Percentiles rank a stretch among this genome's conserved stretches.
Conservation (phyloP, 2,888 invertebrate genomes). For the Entomobrya multifasciata region DNA sequence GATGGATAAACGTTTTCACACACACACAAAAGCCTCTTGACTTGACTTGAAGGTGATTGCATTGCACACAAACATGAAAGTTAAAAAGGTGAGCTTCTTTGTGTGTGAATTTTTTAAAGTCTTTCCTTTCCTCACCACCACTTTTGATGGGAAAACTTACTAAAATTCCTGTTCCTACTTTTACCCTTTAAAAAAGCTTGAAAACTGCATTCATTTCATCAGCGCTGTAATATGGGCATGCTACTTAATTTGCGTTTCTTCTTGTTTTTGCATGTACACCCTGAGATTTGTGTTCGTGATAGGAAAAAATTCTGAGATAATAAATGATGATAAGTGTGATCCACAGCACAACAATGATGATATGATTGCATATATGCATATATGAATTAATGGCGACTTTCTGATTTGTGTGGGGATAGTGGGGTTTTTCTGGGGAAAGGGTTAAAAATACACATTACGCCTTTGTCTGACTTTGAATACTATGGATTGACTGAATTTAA, state of each 20-base stretch:
- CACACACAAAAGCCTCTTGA: not conserved
- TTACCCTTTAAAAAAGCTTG: not conserved
- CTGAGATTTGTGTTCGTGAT: conserved; percentile 61
- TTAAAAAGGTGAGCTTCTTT: too few species aligned
- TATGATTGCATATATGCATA: conserved; percentile 13
- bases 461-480: too few species aligned
- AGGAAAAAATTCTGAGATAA: conserved; percentile 55
- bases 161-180: conserved; percentile 48
- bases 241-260: conserved; percentile 62
- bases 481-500: too few species aligned
- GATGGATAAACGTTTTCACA: conserved; percentile 28
- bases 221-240: not conserved
- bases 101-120: not conserved
- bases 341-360: not conserved
- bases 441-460: too few species aligned
- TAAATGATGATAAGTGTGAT: conserved; percentile 33
- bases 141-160: conserved; percentile 59
- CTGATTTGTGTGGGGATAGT: too few species aligned
- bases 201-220: conserved; percentile 27
- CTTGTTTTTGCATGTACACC: conserved; percentile 42
- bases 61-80: too few species aligned
- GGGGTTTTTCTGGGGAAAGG: too few species aligned
- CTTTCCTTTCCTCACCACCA: conserved; percentile 4
- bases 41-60: too few species aligned
- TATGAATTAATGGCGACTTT: too few species aligned